Percentiles rank a stretch among this genome's conserved stretches.
These are phyloP conservation scores for Hassar affinis DNA, from an alignment of 2,113 vertebrate species.

Conservation along the genomic window DNA sequence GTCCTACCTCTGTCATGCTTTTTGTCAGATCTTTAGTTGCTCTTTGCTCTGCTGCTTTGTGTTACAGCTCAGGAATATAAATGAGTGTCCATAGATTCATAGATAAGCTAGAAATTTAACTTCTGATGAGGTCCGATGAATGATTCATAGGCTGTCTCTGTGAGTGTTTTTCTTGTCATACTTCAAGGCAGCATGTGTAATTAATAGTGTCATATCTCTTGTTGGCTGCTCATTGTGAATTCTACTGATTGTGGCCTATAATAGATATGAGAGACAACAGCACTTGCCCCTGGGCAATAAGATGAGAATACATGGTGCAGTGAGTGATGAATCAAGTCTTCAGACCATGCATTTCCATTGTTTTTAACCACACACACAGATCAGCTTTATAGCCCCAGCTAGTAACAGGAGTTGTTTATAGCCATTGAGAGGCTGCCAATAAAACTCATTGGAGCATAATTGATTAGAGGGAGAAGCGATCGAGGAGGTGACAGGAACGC, in stretches of 20 bases:
- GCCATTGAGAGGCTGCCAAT: constrained; percentile 43
- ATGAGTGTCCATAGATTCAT: constrained; percentile 11
- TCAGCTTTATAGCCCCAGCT: constrained; percentile 37
- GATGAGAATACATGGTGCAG: constrained; percentile 1
- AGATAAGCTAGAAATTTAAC: constrained; percentile 42
- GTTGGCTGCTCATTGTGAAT: constrained; percentile 38
- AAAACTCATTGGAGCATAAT: constrained; percentile 46
- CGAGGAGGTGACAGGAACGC: constrained; percentile 22
- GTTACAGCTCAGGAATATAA: constrained; percentile 7
- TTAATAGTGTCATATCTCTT: constrained; percentile 48
- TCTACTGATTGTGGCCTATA: constrained; percentile 30
- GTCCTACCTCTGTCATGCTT: neutral
- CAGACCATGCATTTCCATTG: constrained; percentile 9
- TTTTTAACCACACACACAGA: constrained; percentile 14
- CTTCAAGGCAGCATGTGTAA: constrained; percentile 50
- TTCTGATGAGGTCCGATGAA: constrained; percentile 57
- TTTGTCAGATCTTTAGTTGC: neutral
- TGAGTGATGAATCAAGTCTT: constrained; percentile 24
- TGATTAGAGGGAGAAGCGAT: constrained; percentile 38
- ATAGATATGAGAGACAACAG: constrained; percentile 20
- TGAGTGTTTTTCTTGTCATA: constrained; percentile 52
- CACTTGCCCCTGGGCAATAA: constrained; percentile 19
- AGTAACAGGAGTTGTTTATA: constrained; percentile 45
- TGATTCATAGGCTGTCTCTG: constrained; percentile 58
- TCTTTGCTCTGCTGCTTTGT: neutral